Evolutionary conservation across 2,113 vertebrate genomes (phyloP).

Genomic region (Scolopax mira): DNA sequence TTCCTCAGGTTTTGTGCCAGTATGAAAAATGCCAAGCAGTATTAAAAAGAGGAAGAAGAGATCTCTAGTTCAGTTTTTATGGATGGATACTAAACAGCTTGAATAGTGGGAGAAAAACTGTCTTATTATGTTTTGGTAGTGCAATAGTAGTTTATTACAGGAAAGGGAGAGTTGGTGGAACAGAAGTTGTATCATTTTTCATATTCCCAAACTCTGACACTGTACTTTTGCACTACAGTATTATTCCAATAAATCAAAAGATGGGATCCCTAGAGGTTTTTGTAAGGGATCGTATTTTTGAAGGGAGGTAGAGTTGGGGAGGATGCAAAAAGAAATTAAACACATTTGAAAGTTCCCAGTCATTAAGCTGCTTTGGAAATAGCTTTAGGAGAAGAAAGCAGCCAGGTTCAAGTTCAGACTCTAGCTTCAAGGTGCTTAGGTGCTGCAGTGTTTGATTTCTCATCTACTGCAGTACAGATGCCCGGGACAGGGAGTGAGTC

Average conservation of each 20-base stretch:
- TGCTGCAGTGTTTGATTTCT: constrained; percentile 12
- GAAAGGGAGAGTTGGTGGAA: background rate
- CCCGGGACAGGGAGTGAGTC: background rate
- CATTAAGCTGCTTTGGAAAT: background rate
- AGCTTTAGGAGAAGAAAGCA: background rate
- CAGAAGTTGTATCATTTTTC: constrained; percentile 46
- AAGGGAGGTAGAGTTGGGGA: background rate
- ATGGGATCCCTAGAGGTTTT: constrained; percentile 2
- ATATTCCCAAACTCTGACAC: constrained; percentile 40
- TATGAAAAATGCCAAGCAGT: background rate
- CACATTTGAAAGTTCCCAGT: background rate
- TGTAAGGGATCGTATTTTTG: constrained; percentile 39
- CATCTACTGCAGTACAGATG: background rate
- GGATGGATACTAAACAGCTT: constrained; percentile 13
- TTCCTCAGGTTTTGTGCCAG: background rate
- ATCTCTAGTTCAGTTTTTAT: background rate
- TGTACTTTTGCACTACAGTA: constrained; percentile 9
- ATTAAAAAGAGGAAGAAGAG: background rate
- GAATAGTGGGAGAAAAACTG: constrained; percentile 4
- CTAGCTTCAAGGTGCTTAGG: background rate
- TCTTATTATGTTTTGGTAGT: constrained; percentile 13
- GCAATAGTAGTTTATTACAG: constrained; percentile 51
- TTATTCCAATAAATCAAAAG: constrained; percentile 61
- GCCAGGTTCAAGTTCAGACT: background rate
- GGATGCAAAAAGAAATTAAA: constrained; percentile 7